Percentiles rank a stretch among this genome's conserved stretches.
These are phyloP conservation scores for Lamprologus sp. DNA, from an alignment of 2,113 vertebrate species.

Conservation along the genomic window DNA sequence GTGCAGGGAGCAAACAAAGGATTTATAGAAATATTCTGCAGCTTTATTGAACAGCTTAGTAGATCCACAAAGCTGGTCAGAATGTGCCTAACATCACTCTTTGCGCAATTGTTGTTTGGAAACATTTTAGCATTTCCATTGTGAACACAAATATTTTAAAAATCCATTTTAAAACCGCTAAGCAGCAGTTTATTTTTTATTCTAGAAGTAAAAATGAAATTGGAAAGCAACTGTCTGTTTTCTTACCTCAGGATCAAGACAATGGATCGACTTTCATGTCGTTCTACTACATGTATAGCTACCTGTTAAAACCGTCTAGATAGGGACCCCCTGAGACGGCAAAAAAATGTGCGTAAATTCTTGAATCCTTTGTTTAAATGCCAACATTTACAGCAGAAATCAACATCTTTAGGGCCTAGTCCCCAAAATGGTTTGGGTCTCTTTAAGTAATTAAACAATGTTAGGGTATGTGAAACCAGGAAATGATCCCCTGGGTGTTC, in stretches of 20 bases:
- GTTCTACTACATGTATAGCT: not conserved
- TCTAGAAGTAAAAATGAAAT: accelerated
- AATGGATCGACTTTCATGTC: accelerated
- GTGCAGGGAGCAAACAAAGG: not conserved
- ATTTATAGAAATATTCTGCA: not conserved
- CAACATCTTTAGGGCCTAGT: not conserved
- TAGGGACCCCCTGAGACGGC: accelerated
- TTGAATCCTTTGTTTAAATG: not conserved
- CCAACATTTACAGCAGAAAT: not conserved
- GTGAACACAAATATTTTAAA: not conserved
- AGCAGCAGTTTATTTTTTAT: accelerated
- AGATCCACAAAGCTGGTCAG: not conserved
- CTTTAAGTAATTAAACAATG: not conserved
- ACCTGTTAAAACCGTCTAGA: not conserved
- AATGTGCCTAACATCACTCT: not conserved
- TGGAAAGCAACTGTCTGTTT: not conserved
- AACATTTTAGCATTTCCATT: not conserved
- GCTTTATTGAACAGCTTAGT: not conserved
- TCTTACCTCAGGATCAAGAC: accelerated
- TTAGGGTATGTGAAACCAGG: not conserved
- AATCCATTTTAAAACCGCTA: accelerated
- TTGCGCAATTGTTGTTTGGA: not conserved
- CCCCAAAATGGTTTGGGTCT: not conserved
- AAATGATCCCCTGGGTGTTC: not conserved
- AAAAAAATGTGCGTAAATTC: accelerated